Base-by-base conservation (phyloP, 2,113 vertebrate species). In the Eretmochelys imbricata region DNA sequence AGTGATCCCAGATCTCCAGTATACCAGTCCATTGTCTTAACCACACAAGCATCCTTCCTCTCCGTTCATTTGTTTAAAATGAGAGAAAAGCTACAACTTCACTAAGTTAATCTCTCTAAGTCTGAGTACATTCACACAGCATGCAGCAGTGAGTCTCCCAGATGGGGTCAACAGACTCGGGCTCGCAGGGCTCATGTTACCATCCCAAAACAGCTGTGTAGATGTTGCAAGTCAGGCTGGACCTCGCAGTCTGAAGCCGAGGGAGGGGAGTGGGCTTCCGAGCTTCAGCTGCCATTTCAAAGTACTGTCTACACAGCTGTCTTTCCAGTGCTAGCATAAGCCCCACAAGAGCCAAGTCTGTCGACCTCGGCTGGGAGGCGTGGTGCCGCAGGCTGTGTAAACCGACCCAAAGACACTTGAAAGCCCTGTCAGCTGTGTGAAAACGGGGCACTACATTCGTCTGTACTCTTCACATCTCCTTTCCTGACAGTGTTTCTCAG, bases 391-490 rank as follows among this genome's bases (percentile, higher is more conserved):
- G 59, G 29, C 65, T 20, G 19, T 38, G 65, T 72, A 22, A 8
- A 72, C 4, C 35, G 38, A 72, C 9, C 35, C 19, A 72, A 72
- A n/a, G 65, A 38, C 10, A 9, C 27, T 9, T 76, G 51, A 89
- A 85, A 95, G 89, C 89, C 88, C 81, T 83, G 54, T 87, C 85
- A 90, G 75, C 81, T 88, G 59, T 92, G 80, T 55, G 27, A 80
- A 84, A 87, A 96, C 72, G 24, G n/a, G 79, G 42, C n/a, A 4
- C 75, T 57, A 3, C 31, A 93, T 93, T 89, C 25, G 87, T 86
- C 89, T 57, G 84, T 55, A 91, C 65, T 93, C 6, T 24, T 6
- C 6, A 83, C 5, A 13, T 57, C 86, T 87, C 22, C 50, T 85
- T 31, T 93, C 9, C 31, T 46, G 25, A 25, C 29, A 59, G 29